These are phyloP conservation scores for Drosophila nikananu DNA, from an alignment of 1,140 invertebrate species.

Conservation along the genomic window DNA sequence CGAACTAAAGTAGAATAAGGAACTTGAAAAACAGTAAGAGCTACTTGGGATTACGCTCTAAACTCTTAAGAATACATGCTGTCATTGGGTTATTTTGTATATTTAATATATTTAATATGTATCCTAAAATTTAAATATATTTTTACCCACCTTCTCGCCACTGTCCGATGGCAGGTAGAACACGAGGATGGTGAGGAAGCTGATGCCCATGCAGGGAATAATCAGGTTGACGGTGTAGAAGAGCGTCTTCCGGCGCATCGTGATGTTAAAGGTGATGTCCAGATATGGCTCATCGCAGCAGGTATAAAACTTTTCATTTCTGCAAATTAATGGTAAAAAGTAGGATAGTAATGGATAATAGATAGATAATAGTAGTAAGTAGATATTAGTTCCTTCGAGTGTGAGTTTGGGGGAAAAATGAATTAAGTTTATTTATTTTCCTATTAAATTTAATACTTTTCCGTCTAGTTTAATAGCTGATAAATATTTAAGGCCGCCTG, in stretches of 20 bases:
- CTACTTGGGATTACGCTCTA: neutral
- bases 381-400: too few relatives aligned
- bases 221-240: slow-evolving; percentile 99
- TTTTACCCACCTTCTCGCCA: slow-evolving; percentile 96
- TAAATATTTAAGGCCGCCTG: neutral
- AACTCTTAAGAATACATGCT: neutral
- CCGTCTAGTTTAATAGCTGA: accelerated
- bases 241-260: slow-evolving; percentile 97
- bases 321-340: slow-evolving; percentile 82
- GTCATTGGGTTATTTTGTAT: too few relatives aligned
- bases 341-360: neutral
- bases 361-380: too few relatives aligned
- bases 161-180: slow-evolving; percentile 99
- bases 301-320: slow-evolving; percentile 97
- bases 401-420: slow-evolving; percentile 1
- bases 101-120: neutral
- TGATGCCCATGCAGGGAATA: slow-evolving; percentile 98
- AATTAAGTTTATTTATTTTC: neutral
- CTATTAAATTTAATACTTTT: neutral
- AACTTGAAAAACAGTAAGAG: too few relatives aligned
- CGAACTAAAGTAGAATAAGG: neutral
- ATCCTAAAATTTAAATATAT: neutral
- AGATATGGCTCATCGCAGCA: slow-evolving; percentile 98
- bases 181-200: slow-evolving; percentile 98
- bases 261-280: slow-evolving; percentile 99